phyloP scores from a whole-genome alignment of 2,888 invertebrate genomes.

The Griposia aprilina region DNA sequence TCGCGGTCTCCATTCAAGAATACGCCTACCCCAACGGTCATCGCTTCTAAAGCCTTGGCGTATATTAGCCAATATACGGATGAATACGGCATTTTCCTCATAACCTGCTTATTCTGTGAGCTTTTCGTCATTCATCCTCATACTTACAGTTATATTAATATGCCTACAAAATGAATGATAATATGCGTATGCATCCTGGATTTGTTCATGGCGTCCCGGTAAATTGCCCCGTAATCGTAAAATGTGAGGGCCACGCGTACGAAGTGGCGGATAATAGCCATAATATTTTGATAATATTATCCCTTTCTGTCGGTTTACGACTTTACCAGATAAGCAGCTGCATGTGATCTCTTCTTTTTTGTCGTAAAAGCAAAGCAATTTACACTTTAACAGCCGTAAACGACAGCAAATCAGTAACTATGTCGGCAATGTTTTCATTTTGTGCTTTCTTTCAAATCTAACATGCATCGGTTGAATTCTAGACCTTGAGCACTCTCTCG shows the following conservation, averaged over 20 bases:
- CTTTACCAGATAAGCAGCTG: slow-evolving; percentile 56
- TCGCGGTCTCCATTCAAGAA: not conserved
- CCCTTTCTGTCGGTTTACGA: slow-evolving; percentile 53
- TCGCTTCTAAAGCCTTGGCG: not conserved
- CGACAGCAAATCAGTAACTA: slow-evolving; percentile 24
- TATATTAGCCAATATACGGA: not conserved
- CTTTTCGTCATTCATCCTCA: not conserved
- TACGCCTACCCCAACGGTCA: not conserved
- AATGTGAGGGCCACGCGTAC: slow-evolving; percentile 23
- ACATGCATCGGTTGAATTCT: not conserved
- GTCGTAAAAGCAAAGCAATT: slow-evolving; percentile 31
- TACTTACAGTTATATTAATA: not conserved
- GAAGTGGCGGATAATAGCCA: slow-evolving; percentile 35
- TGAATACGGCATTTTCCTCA: not conserved
- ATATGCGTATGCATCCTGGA: slow-evolving; percentile 9
- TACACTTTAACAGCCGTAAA: slow-evolving; percentile 17
- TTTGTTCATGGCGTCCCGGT: slow-evolving; percentile 17
- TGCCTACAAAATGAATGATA: not conserved
- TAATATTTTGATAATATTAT: slow-evolving; percentile 60
- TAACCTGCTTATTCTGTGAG: not conserved
- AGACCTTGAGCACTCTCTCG: not conserved
- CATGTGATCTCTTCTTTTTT: slow-evolving; percentile 30
- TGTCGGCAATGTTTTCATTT: not conserved
- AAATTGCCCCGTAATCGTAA: slow-evolving; percentile 43
- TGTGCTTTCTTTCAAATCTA: slow-evolving; percentile 1